Percentiles rank a stretch among this genome's conserved stretches.
Evolutionary conservation across 2,797 vertebrate species (phyloP).

Genomic region (Sebastes hubbsi): DNA sequence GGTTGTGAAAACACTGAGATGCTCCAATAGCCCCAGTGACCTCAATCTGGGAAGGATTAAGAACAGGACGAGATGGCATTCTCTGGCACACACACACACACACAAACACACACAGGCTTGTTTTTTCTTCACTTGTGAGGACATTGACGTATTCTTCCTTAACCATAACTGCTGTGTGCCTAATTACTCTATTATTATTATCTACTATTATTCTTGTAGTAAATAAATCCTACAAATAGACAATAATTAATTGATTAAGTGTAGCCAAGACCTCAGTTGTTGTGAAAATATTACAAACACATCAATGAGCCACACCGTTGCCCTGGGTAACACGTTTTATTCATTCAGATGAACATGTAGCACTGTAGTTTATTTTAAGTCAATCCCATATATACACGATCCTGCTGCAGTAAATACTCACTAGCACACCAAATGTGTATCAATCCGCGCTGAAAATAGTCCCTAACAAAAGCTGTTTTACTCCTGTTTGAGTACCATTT

Average conservation of each 20-base stretch:
- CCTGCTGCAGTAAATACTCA: background rate
- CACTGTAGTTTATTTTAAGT: background rate
- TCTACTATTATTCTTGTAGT: background rate
- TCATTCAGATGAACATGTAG: background rate
- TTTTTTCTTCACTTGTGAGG: slow-evolving; percentile 1
- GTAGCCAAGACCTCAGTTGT: background rate
- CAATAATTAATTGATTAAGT: background rate
- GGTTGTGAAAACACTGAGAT: slow-evolving; percentile 66
- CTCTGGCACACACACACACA: slow-evolving; percentile 36
- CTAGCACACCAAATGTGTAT: background rate
- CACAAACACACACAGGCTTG: slow-evolving; percentile 4
- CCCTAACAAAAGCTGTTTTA: background rate
- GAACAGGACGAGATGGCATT: slow-evolving; percentile 59
- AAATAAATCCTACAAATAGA: background rate
- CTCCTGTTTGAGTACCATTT: background rate
- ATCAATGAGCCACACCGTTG: background rate
- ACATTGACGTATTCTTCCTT: slow-evolving; percentile 9
- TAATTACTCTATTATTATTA: background rate
- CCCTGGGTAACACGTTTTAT: background rate
- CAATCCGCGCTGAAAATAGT: background rate
- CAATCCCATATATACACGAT: background rate
- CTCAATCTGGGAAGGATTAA: slow-evolving; percentile 78
- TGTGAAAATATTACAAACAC: background rate
- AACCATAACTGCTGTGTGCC: background rate
- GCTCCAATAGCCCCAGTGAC: slow-evolving; percentile 63